These are phyloP conservation scores for Poecile atricapillus DNA, from an alignment of 2,113 vertebrate species.

Conservation along the genomic window DNA sequence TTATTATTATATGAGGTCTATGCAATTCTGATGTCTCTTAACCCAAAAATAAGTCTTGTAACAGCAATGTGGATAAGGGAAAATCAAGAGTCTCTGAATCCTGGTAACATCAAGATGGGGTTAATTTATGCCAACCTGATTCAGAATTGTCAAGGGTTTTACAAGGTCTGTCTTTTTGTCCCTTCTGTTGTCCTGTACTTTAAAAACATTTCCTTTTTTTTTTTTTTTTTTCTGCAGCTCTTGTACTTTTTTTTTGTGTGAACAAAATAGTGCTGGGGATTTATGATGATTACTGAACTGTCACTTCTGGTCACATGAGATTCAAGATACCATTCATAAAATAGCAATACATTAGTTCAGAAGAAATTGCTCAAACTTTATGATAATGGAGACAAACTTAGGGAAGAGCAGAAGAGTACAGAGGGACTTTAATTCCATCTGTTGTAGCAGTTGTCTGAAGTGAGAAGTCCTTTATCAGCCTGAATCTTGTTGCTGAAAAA, in stretches of 20 bases:
- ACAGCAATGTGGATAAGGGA: neutral
- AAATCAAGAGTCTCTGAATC: neutral
- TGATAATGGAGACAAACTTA: neutral
- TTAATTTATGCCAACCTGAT: neutral
- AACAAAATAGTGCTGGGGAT: neutral
- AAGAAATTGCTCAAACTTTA: neutral
- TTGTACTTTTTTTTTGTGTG: neutral
- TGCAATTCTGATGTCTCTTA: neutral
- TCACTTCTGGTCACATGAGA: neutral
- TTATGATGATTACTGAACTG: neutral
- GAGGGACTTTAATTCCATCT: neutral
- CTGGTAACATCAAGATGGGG: neutral
- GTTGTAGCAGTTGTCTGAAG: neutral
- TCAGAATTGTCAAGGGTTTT: neutral
- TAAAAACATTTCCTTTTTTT: neutral
- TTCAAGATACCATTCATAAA: neutral
- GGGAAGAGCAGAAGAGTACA: neutral
- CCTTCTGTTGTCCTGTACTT: neutral
- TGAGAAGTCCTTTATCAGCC: neutral
- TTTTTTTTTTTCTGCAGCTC: neutral
- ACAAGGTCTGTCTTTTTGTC: neutral
- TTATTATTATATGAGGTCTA: neutral
- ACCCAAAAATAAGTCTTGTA: neutral
- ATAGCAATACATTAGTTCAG: neutral
- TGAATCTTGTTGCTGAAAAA: neutral